phyloP scores from a whole-genome alignment of 2,888 invertebrate species.

The Smittia sp. region DNA sequence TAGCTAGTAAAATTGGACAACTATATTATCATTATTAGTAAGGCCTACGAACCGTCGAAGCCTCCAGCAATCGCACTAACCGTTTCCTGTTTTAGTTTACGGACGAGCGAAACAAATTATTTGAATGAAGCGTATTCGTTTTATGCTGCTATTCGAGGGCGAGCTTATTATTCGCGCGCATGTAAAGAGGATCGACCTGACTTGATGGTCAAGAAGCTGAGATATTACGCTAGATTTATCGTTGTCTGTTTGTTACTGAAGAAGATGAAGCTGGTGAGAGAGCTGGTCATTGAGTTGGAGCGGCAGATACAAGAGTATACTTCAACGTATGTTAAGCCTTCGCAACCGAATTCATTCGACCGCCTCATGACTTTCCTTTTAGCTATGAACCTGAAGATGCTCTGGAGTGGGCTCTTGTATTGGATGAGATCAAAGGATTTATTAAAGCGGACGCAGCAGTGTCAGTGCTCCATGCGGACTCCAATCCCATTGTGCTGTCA shows the following conservation, averaged over 20 bases:
- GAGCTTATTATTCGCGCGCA: slow-evolving; percentile 92
- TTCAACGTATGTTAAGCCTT: slow-evolving; percentile 58
- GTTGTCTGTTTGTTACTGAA: slow-evolving; percentile 92
- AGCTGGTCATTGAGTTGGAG: slow-evolving; percentile 87
- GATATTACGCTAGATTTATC: slow-evolving; percentile 94
- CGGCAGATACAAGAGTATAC: slow-evolving; percentile 94
- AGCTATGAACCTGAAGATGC: slow-evolving; percentile 94
- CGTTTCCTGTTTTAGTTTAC: slow-evolving; percentile 62
- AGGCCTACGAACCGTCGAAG: slow-evolving; percentile 52
- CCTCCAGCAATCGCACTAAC: too few relatives aligned
- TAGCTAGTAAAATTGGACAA: slow-evolving; percentile 97
- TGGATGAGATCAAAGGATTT: slow-evolving; percentile 93
- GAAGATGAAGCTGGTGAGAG: slow-evolving; percentile 88
- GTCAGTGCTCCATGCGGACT: slow-evolving; percentile 83
- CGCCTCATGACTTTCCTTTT: neutral
- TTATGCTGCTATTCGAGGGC: slow-evolving; percentile 89
- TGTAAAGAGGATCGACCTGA: slow-evolving; percentile 92
- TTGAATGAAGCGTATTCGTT: slow-evolving; percentile 94
- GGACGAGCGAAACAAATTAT: slow-evolving; percentile 96
- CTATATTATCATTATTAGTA: slow-evolving; percentile 98
- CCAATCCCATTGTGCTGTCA: slow-evolving; percentile 78
- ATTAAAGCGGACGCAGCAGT: slow-evolving; percentile 89
- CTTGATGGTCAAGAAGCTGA: slow-evolving; percentile 92
- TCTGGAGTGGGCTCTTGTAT: slow-evolving; percentile 90
- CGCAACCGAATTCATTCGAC: neutral